Percentiles rank a stretch among this genome's conserved stretches.
Evolutionary conservation across 2,113 vertebrate genomes (phyloP).

Genomic region (Ailuropoda melanoleuca): DNA sequence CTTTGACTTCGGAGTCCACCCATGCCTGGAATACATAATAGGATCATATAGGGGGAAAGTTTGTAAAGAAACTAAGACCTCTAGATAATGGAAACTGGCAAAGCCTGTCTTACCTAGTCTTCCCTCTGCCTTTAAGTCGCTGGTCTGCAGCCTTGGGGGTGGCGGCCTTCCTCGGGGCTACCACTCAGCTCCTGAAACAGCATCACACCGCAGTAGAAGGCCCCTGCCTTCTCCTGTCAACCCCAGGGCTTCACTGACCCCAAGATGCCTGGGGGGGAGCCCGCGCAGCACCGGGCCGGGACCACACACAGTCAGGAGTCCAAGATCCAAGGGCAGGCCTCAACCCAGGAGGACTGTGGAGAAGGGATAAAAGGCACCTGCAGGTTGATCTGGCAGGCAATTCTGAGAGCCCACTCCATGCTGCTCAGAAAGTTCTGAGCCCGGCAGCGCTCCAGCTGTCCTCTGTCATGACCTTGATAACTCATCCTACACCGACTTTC

Average conservation of each 20-base stretch:
- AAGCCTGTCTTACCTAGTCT: not conserved
- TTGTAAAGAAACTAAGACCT: not conserved
- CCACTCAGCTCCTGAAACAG: not conserved
- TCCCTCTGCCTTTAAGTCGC: no score
- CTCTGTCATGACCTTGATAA: not conserved
- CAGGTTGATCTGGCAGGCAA: no score
- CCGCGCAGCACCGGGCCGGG: no score
- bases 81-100: not conserved
- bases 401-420: not conserved
- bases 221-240: not conserved
- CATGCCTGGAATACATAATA: not conserved
- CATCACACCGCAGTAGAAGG: not conserved
- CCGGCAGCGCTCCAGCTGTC: not conserved
- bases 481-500: not conserved
- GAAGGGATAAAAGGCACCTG: not conserved
- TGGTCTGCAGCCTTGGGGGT: fast-evolving
- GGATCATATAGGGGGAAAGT: not conserved
- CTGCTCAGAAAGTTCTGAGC: not conserved
- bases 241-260: not conserved
- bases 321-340: not conserved
- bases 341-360: not conserved
- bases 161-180: fast-evolving
- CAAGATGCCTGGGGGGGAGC: fast-evolving
- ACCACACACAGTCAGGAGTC: not conserved
- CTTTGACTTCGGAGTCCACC: not conserved